phyloP scores from a whole-genome alignment of 2,113 vertebrate species.

The Sula dactylatra region DNA sequence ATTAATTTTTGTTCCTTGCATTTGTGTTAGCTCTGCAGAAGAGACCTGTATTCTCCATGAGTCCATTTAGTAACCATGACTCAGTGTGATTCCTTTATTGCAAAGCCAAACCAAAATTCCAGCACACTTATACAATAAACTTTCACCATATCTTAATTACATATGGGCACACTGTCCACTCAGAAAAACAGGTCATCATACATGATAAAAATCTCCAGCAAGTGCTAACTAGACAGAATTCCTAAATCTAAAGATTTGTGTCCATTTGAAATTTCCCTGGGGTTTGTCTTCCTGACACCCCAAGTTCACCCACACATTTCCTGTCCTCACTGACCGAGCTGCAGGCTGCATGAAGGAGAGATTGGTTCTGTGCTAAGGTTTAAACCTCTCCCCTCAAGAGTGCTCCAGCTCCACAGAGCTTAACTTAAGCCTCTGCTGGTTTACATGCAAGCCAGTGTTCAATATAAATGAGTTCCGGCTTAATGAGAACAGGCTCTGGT shows the following conservation, averaged over 20 bases:
- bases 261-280: conserved; percentile 15
- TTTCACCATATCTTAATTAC: conserved; percentile 39
- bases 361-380: background rate
- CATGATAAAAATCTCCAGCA: conserved; percentile 11
- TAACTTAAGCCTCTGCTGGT: background rate
- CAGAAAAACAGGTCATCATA: background rate
- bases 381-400: background rate
- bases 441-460: background rate
- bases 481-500: background rate
- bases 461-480: background rate
- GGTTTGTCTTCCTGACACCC: background rate
- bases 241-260: background rate
- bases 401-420: background rate
- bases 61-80: conserved; percentile 13
- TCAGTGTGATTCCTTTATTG: conserved; percentile 26
- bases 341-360: background rate
- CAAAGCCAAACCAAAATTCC: conserved; percentile 59
- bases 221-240: conserved; percentile 42
- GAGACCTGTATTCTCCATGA: background rate
- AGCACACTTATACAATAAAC: conserved; percentile 55
- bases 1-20: background rate
- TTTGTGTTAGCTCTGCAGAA: conserved; percentile 9
- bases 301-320: conserved; percentile 23
- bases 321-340: background rate
- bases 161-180: conserved; percentile 5